Conservation (phyloP, 2,113 vertebrate genomes). For the Varanus komodoensis region DNA sequence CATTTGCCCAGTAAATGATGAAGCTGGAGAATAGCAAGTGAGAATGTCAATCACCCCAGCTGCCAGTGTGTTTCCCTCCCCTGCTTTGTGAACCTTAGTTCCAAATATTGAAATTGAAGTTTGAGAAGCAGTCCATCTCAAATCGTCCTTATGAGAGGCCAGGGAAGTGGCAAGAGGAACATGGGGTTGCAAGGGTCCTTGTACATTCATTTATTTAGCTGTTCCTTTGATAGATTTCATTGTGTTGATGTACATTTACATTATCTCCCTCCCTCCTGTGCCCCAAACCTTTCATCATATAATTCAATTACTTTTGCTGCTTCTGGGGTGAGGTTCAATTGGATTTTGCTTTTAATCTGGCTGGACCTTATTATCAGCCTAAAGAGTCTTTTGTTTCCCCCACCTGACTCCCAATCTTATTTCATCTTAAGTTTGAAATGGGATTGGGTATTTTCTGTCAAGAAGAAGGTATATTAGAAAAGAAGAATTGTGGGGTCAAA, state of each 20-base stretch:
- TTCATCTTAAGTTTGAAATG: slow-evolving; percentile 44
- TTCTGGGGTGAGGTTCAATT: slow-evolving; percentile 74
- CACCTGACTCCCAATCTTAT: not conserved
- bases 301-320: slow-evolving; percentile 78
- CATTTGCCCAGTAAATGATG: slow-evolving; percentile 59
- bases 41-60: slow-evolving; percentile 67
- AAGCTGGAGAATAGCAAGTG: slow-evolving; percentile 59
- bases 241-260: slow-evolving; percentile 71
- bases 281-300: slow-evolving; percentile 70
- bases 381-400: slow-evolving; percentile 44
- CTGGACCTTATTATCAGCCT: slow-evolving; percentile 57
- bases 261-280: slow-evolving; percentile 45
- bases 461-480: slow-evolving; percentile 23
- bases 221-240: slow-evolving; percentile 63
- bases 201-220: slow-evolving; percentile 61
- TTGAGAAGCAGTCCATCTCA: slow-evolving; percentile 73
- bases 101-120: slow-evolving; percentile 68
- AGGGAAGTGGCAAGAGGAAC: slow-evolving; percentile 15
- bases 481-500: not conserved
- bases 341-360: slow-evolving; percentile 78
- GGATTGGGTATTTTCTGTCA: slow-evolving; percentile 50
- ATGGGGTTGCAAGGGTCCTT: slow-evolving; percentile 46
- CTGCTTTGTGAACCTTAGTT: slow-evolving; percentile 75
- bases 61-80: slow-evolving; percentile 67
- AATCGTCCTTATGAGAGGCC: slow-evolving; percentile 41